phyloP scores from a whole-genome alignment of 2,797 vertebrate species.

The Cynodonichthys magdalenae region DNA sequence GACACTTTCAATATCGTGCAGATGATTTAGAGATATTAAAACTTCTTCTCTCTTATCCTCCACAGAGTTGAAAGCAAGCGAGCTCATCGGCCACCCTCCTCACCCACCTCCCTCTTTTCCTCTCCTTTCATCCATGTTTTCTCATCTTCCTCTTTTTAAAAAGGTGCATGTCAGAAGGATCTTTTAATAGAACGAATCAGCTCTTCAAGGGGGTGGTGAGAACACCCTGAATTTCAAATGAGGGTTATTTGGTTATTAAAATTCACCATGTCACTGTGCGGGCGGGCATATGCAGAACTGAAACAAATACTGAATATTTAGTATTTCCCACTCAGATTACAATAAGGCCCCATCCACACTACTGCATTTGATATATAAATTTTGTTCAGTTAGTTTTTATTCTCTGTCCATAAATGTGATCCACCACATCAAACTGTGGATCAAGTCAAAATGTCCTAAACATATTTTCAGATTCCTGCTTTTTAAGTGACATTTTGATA shows the following conservation, averaged over 20 bases:
- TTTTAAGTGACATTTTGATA: no score
- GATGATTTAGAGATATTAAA: slow-evolving; percentile 86
- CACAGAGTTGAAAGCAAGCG: slow-evolving; percentile 76
- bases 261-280: slow-evolving; percentile 63
- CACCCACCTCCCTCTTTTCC: slow-evolving; percentile 30
- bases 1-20: slow-evolving; percentile 84
- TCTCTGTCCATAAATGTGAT: no score
- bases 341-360: slow-evolving; percentile 1
- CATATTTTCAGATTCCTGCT: no score
- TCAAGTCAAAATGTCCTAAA: no score
- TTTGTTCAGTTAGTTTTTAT: no score
- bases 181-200: slow-evolving; percentile 37
- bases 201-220: slow-evolving; percentile 30
- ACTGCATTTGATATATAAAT: no score
- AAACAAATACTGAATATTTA: slow-evolving; percentile 42
- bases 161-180: slow-evolving; percentile 60
- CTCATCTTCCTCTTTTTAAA: slow-evolving; percentile 67
- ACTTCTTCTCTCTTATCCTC: slow-evolving; percentile 76
- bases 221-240: slow-evolving; percentile 56
- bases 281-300: slow-evolving; percentile 39
- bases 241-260: slow-evolving; percentile 64
- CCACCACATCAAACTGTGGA: no score
- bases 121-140: slow-evolving; percentile 50
- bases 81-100: slow-evolving; percentile 64
- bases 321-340: slow-evolving; percentile 40